These are phyloP conservation scores for Babyrousa celebensis DNA, from an alignment of 2,797 vertebrate genomes.

Conservation along the genomic window DNA sequence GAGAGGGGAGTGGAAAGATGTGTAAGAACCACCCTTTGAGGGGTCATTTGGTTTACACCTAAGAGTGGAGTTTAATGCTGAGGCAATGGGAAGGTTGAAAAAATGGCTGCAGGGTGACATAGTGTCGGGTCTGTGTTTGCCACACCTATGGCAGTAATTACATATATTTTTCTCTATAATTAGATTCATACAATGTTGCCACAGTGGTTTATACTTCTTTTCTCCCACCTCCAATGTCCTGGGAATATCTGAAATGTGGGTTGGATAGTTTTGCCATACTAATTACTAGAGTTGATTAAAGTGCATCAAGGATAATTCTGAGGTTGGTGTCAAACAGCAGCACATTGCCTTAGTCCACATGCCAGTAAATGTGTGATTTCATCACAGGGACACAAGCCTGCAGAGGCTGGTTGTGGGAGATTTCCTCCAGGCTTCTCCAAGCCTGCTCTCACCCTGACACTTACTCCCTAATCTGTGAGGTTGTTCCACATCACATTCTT, in stretches of 20 bases:
- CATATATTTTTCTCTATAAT: background rate
- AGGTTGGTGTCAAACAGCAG: background rate
- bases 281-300: background rate
- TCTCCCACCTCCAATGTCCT: background rate
- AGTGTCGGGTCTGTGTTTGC: background rate
- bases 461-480: background rate
- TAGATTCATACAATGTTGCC: background rate
- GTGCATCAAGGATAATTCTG: background rate
- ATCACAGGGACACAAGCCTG: background rate
- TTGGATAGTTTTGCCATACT: background rate
- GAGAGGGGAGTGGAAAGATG: background rate
- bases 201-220: background rate
- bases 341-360: background rate
- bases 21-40: background rate
- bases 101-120: background rate
- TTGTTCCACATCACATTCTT: background rate
- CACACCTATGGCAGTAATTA: background rate
- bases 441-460: background rate
- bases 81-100: background rate
- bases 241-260: background rate
- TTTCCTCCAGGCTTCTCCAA: background rate
- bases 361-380: background rate
- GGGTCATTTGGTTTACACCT: background rate
- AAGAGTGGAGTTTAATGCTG: background rate
- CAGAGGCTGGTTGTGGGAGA: background rate